Base-by-base conservation (phyloP, 2,797 vertebrate species). In the Mycteria americana region DNA sequence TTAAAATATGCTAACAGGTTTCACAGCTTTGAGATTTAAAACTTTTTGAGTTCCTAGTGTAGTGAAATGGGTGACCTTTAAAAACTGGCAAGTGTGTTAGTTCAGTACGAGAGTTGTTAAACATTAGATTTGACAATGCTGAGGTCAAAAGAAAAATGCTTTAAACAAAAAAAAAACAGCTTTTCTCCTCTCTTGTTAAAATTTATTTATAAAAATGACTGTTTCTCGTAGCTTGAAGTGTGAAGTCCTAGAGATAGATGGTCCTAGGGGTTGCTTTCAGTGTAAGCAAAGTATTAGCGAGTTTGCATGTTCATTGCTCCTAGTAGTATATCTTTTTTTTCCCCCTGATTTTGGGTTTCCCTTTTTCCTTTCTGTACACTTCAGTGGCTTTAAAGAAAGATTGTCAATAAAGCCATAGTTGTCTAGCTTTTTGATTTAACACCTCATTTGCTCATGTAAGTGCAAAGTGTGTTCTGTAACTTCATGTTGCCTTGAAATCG, bases 71-170 rank as follows among this genome's bases (percentile, higher is more conserved):
- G 8, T 69, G 24, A 51, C 35, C 3, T 84, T 86, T 68, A 21
- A 75, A 86, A 33, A 68, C 12, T 70, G 72, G 22, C 8, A 73
- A 39, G 25, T 31, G 10, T 39, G 11, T 70, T 85, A 57, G 60
- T 72, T 62, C 30, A 43, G 13, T 43, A 8, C 64, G 7, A 48
- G 18, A 41, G 33, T 45, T 63, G 9, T 37, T 75, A 69, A 64
- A 39, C 1, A 0, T 13, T 2, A 0, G 4, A 15, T 75, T 72
- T 75, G n/a, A 35, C 2, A 80, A 27, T 62, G 11, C 33, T 51
- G 23, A 54, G 22, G 37, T 69, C 12, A 31, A 86, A 91, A 35
- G 25, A 56, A 73, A 69, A 76, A 30, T 18, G 0, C 5, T 63
- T n/a, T n/a, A 18, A 16, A 4, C 11, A 19, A 21, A 67, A 65